A percentile compares a stretch with the other conserved stretches of the same genome.
Evolutionary conservation across 1,140 invertebrate genomes (phyloP).

Genomic region (Tyrophagus putrescentiae): DNA sequence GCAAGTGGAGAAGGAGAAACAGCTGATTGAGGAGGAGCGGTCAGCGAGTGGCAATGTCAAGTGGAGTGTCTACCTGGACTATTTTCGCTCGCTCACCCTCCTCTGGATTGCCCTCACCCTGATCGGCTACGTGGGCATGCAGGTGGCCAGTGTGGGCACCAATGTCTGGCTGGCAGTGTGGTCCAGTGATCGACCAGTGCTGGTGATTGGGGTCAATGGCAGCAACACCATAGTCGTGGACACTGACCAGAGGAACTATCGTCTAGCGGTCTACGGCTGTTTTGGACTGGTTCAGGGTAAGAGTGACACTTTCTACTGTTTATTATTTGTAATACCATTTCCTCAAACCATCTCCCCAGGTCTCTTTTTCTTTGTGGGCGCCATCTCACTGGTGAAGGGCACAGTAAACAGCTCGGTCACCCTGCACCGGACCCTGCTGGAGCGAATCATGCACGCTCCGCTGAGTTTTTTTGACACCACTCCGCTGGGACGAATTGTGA

Average conservation of each 20-base stretch:
- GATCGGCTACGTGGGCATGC: slow-evolving; percentile 22
- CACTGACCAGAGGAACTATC: neutral
- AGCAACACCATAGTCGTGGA: neutral
- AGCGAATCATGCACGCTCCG: slow-evolving; percentile 30
- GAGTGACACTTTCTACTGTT: no score
- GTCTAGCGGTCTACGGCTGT: slow-evolving; percentile 12
- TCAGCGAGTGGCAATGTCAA: slow-evolving; percentile 18
- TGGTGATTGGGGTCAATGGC: no score
- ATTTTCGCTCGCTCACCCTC: slow-evolving; percentile 4
- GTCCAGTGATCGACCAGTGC: slow-evolving; percentile 31
- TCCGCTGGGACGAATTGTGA: slow-evolving; percentile 53
- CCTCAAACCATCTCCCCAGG: slow-evolving; percentile 9
- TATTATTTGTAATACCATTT: no score
- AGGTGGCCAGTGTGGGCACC: slow-evolving; percentile 39
- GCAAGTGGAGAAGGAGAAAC: slow-evolving; percentile 29
- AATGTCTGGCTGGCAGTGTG: slow-evolving; percentile 34
- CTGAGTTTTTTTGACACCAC: slow-evolving; percentile 52
- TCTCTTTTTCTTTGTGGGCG: slow-evolving; percentile 24
- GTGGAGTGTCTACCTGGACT: slow-evolving; percentile 10
- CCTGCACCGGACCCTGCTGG: slow-evolving; percentile 29
- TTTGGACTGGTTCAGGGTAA: slow-evolving; percentile 18
- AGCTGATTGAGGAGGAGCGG: slow-evolving; percentile 63
- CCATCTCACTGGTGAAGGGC: slow-evolving; percentile 25
- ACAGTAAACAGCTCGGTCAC: slow-evolving; percentile 24
- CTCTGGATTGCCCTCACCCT: slow-evolving; percentile 22